phyloP scores from a whole-genome alignment of 2,113 vertebrate species.

The Bucco capensis region DNA sequence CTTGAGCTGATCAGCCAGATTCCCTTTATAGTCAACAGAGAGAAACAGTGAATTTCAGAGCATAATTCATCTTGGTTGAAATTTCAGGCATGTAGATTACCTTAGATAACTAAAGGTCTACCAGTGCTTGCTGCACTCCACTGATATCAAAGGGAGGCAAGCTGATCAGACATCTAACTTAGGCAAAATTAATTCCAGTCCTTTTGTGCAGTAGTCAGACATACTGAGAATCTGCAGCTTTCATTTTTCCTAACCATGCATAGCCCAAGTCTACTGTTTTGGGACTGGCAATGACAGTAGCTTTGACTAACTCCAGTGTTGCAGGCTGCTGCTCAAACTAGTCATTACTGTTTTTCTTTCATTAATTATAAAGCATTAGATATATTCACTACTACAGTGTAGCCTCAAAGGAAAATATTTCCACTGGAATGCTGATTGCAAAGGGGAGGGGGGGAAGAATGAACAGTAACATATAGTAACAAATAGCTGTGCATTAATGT shows the following conservation, averaged over 20 bases:
- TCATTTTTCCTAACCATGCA: background rate
- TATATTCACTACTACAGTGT: background rate
- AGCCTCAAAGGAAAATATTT: background rate
- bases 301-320: background rate
- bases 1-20: background rate
- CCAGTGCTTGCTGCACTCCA: background rate
- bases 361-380: background rate
- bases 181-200: slow-evolving; percentile 6
- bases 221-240: background rate
- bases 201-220: background rate
- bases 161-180: background rate
- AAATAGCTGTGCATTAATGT: background rate
- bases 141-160: slow-evolving; percentile 23
- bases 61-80: background rate
- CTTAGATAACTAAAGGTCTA: background rate
- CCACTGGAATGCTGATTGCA: background rate
- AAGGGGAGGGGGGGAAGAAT: background rate
- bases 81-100: background rate
- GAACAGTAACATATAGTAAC: background rate
- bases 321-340: background rate
- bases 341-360: background rate
- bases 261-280: rapidly evolving
- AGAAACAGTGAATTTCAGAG: background rate
- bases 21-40: background rate
- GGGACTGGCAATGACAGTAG: background rate